Evolutionary conservation across 2,888 invertebrate species (phyloP), one percentile per base, ranked within the genome.

Genomic region (Teleogryllus oceanicus): DNA sequence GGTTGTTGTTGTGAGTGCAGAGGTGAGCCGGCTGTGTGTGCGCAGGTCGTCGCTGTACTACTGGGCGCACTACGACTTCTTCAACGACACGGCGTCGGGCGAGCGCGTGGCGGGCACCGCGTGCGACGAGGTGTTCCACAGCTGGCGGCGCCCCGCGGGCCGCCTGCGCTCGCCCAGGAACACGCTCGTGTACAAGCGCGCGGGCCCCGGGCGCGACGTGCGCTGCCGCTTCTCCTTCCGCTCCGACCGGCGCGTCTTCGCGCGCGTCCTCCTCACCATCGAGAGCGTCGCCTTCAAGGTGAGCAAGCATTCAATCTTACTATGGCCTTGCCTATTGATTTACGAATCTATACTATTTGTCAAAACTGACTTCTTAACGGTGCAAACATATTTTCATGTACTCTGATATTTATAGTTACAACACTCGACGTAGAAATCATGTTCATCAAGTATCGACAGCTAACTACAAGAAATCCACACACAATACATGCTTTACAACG

Each of bases 51-150:
- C 96, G 0, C 89, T 97, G 18, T 96, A 96, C 87, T 96, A 96
- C 86, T 96, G 96, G 96, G 96, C 96, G 0, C 96, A 96, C 86
- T 96, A 96, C 85, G 96, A 96, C 85, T 96, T 96, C 89, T 96
- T 96, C 88, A 96, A 96, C 87, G 95, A 96, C 84, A 96, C 95
- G 0, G 92, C 93, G 79, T 93, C 94, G 83, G 96, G 96, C 0
- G 94, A 94, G 83, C 93, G 94, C 0, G 93, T 96, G 0, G 90
- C 91, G 0, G 93, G 92, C 24, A 95, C 94, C 0, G 91, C 93
- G 5, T 97, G 96, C 85, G 96, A 97, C 84, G 96, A 96, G 86
- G 92, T 94, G 2, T 95, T 96, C 85, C 92, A 94, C 13, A 94
- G 95, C 0, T 96, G 96, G 95, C 93, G 92, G 84, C 91, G 92